Evolutionary conservation across 2,113 vertebrate species (phyloP).

Genomic region (Isurus oxyrinchus): DNA sequence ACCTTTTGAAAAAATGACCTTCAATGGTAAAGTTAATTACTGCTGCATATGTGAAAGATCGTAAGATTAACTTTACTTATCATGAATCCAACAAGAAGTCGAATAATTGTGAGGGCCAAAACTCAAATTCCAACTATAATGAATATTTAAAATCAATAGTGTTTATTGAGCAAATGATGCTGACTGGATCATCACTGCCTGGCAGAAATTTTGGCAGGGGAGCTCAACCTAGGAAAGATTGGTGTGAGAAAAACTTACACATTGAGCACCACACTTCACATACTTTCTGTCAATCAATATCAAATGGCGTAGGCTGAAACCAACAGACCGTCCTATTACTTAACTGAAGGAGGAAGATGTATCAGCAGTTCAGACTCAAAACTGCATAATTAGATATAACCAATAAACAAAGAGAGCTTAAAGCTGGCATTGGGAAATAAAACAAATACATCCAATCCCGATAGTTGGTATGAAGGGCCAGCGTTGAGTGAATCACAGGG

Average conservation of each 20-base stretch:
- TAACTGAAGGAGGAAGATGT: background rate
- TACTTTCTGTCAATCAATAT: background rate
- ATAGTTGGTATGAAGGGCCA: background rate
- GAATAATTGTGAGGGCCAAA: background rate
- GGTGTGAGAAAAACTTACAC: background rate
- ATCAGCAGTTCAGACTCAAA: background rate
- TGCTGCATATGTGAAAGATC: background rate
- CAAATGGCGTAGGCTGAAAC: background rate
- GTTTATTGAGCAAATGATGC: background rate
- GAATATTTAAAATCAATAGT: background rate
- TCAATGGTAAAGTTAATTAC: background rate
- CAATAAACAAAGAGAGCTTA: background rate
- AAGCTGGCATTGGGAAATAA: background rate
- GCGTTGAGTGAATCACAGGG: no score
- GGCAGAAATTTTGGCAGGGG: background rate
- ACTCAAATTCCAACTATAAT: background rate
- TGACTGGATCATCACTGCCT: background rate
- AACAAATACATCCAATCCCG: background rate
- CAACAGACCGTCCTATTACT: background rate
- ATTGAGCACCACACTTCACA: background rate
- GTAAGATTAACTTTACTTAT: background rate
- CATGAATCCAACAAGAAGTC: background rate
- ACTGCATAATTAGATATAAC: background rate
- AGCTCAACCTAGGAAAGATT: background rate
- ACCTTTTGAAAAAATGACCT: background rate